Evolutionary conservation across 64 coral and sea anemone genomes (phyloP).

Genomic region (Catalaphyllia jardinei): DNA sequence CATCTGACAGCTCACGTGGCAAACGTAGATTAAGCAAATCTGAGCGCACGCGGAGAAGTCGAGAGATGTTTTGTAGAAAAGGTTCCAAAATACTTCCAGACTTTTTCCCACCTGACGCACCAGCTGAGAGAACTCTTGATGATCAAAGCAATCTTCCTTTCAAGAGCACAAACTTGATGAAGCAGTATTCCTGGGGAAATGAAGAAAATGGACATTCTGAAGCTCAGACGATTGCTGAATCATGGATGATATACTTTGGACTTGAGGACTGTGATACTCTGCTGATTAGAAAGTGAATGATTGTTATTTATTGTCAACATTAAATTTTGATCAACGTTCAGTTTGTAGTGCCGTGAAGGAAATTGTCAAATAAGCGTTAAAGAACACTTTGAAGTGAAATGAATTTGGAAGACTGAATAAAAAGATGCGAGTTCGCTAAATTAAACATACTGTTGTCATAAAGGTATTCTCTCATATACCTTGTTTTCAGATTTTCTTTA

Average conservation of each 20-base stretch:
- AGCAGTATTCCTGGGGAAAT: conserved; percentile 28
- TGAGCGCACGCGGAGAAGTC: not conserved
- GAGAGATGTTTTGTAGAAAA: conserved; percentile 21
- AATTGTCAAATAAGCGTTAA: no score
- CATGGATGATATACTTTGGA: conserved; percentile 46
- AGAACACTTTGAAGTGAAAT: not conserved
- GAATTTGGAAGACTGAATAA: not conserved
- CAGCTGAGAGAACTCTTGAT: not conserved
- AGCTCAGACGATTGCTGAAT: conserved; percentile 14
- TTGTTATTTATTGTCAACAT: no score
- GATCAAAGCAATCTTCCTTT: not conserved
- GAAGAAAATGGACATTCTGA: conserved; percentile 23
- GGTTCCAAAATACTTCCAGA: conserved; percentile 35
- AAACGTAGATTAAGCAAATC: conserved; percentile 17
- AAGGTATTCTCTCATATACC: not conserved
- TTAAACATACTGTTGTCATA: no score
- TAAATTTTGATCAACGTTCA: no score
- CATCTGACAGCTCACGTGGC: not conserved
- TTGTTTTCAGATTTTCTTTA: not conserved
- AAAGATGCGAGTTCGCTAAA: no score
- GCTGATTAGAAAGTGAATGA: no score
- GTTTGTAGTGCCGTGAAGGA: no score
- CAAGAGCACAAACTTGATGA: not conserved
- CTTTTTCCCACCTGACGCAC: conserved; percentile 27
- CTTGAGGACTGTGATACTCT: not conserved